phyloP scores from a whole-genome alignment of 2,113 vertebrate species.

The Eupsittula cactorum region DNA sequence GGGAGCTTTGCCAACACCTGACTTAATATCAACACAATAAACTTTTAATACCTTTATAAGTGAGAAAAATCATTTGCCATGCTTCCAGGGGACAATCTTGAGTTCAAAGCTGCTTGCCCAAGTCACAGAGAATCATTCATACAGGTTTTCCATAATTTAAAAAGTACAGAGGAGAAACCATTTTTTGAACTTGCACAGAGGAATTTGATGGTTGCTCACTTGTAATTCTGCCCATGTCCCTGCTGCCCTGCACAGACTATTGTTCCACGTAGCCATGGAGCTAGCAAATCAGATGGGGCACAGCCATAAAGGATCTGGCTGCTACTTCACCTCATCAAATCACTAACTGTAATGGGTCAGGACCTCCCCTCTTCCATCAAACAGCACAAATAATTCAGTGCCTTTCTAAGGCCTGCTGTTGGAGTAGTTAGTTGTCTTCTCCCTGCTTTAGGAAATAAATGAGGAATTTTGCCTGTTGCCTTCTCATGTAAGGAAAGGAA shows the following conservation, averaged over 20 bases:
- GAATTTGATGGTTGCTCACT: not conserved
- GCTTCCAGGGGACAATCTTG: not conserved
- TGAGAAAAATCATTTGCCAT: not conserved
- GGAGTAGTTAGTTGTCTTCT: not conserved
- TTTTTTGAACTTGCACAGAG: not conserved
- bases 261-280: conserved; percentile 19
- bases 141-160: not conserved
- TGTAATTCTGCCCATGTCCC: conserved; percentile 44
- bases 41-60: not conserved
- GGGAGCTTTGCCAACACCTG: not conserved
- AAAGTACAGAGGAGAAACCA: not conserved
- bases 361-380: not conserved
- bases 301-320: not conserved
- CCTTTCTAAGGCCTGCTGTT: not conserved
- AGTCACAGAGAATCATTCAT: not conserved
- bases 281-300: not conserved
- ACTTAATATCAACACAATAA: not conserved
- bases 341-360: not conserved
- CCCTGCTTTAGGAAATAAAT: not conserved
- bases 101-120: not conserved
- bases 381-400: not conserved
- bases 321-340: not conserved
- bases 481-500: not conserved
- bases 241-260: conserved; percentile 33
- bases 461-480: not conserved